Base-by-base conservation (phyloP, 2,888 invertebrate genomes). In the Marronus borbonicus region DNA sequence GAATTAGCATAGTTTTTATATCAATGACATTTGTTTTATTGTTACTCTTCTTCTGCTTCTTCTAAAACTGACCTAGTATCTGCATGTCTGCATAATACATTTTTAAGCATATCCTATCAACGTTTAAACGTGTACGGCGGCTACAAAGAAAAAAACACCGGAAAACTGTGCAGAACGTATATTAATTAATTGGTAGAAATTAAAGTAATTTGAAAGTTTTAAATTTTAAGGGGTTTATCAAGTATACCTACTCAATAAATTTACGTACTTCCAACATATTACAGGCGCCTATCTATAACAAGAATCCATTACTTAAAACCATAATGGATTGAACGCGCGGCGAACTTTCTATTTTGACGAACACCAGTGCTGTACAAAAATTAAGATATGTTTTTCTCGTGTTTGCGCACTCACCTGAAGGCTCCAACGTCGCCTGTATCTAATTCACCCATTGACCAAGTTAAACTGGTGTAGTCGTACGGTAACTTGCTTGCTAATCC, bases 361-460 rank as follows among this genome's bases (percentile, higher is more conserved):
- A 39, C 36, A 28, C 58, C 36, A 55, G 55, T 58, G 8, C 70
- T n/a, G 36, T 39, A 36, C 28, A 58, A 20, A 58, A 72, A 55
- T 72, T 55, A 68, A 68, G 24, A 20, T 20, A 10, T 49, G 65
- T 65, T 65, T 65, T 65, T 65, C 17, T 65, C 39, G 36, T 65
- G 36, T 68, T 60, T 60, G 49, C 12, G 24, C 70, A 36, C 36
- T 72, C 14, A 39, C 20, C 58, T 10, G 70, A 72, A 72, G 39
- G 70, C 17, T 58, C 36, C 39, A 28, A 36, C 36, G 31, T 36
- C 58, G 55, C 20, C 70, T 36, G 58, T 58, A 72, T 58, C 17
- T 72, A 72, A 72, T 72, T 58, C 49, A 68, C 55, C 58, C 58
- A 72, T 72, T 72, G 70, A 55, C 70, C 58, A 72, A 31, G 70